phyloP scores from a whole-genome alignment of 2,888 invertebrate genomes.

The Brenthis daphne region DNA sequence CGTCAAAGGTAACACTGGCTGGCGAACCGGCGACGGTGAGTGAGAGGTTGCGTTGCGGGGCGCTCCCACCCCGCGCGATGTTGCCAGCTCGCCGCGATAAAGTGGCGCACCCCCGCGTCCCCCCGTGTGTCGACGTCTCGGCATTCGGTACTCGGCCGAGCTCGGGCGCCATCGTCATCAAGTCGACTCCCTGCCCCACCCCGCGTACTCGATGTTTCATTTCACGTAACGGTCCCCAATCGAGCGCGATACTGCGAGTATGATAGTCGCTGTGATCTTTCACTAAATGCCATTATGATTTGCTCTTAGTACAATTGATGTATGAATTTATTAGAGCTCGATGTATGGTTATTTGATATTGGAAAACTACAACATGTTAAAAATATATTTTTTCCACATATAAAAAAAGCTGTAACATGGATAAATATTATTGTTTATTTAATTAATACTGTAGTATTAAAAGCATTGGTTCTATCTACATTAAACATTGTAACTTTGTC shows the following conservation, averaged over 20 bases:
- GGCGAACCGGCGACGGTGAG: constrained; percentile 82
- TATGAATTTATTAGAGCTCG: constrained; percentile 39
- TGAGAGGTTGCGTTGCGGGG: constrained; percentile 82
- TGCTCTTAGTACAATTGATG: constrained; percentile 37
- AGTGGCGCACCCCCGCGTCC: constrained; percentile 81
- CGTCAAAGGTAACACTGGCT: constrained; percentile 85
- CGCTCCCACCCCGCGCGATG: constrained; percentile 79
- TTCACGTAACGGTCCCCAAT: constrained; percentile 82
- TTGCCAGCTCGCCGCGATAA: constrained; percentile 80
- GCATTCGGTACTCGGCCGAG: constrained; percentile 73
- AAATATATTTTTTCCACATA: neutral
- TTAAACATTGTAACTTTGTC: constrained; percentile 63
- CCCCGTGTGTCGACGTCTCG: constrained; percentile 76
- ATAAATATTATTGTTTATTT: constrained; percentile 32
- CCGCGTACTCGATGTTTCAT: constrained; percentile 77
- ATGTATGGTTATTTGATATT: neutral
- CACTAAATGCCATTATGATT: constrained; percentile 54
- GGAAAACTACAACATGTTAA: neutral
- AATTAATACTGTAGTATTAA: constrained; percentile 48
- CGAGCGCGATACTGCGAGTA: constrained; percentile 79
- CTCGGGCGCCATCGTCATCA: constrained; percentile 75
- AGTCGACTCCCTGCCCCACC: constrained; percentile 72
- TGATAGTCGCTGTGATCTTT: constrained; percentile 67
- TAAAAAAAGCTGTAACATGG: neutral
- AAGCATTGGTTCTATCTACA: constrained; percentile 44